Evolutionary conservation across 2,888 invertebrate genomes (phyloP), one percentile per base, ranked within the genome.

Genomic region (Abrostola tripartita): DNA sequence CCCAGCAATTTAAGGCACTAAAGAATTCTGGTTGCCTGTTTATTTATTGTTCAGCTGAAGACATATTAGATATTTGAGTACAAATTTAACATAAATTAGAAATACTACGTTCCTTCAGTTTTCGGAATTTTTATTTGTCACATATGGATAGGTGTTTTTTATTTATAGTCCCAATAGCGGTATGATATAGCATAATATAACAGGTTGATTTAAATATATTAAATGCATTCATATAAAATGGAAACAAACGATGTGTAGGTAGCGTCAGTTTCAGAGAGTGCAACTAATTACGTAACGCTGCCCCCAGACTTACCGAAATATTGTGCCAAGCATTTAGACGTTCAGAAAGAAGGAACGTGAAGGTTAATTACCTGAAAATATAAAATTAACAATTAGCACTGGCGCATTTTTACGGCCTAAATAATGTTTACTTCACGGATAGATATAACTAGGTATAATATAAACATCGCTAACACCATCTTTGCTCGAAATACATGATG

Each of bases 341-440:
- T 87, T 86, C 86, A 87, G 85, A 90, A 89, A 90, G 87, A 87
- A 89, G 88, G 89, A 92, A 92, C 89, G 88, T 91, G 92, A 93
- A 93, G 92, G 93, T 91, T 94, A 93, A 90, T 93, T 94, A 93
- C 93, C 92, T 92, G 93, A 90, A 93, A 93, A 89, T 85, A 90
- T 85, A 88, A 88, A 92, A 91, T 81, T 88, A 88, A 90, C 85
- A 88, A 89, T 91, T 85, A 90, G 84, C 81, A 82, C 67, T 61
- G 56, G 62, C 69, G 61, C 65, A 66, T 54, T 67, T 53, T 66
- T 68, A 63, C 55, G 52, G 60, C 64, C 71, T 68, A 68, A 72
- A 68, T 68, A 68, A 68, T 71, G 68, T 37, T 24, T 53, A 61
- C 74, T 75, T 72, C 66, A 71, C 61, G 73, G 65, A 76, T 65